Evolutionary conservation across 2,113 vertebrate species (phyloP), one percentile per base, ranked within the genome.

Genomic region (Sinocyclocheilus anshuiensis): DNA sequence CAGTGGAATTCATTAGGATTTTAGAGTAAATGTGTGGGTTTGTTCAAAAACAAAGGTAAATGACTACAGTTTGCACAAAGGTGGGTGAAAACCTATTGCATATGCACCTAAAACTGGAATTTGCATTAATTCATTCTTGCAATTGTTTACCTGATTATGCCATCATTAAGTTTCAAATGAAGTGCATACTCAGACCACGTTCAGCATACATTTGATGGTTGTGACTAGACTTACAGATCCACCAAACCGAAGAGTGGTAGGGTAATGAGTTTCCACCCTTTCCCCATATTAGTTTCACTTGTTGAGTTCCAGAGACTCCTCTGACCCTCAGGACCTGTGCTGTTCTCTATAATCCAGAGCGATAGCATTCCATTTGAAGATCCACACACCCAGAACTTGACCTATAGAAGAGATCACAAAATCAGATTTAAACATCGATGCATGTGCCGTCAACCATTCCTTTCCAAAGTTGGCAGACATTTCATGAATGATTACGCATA

Each of bases 351-450:
- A 71, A 98, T 89, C 93, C 95, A 92, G 89, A 99, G 89, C 61
- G 97, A 98, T 29, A 99, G 87, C 1, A 95, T 95, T 90, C 95
- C 96, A 85, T 91, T 94, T 86, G 97, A 92, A 26, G 88, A 86
- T 57, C 96, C 97, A 84, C 98, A 97, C 90, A 97, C 93, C 84
- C 96, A 95, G 94, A 99, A 96, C 29, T 95, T 95, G 57, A 99
- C 94, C 98, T 99, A 91, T 63, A 87, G 88, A 78, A 80, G 72
- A 42, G 57, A 84, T 18, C 12, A 77, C 6, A 81, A n/a, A 81
- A 55, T 79, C 50, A 75, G 39, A 48, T 12, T 39, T 59, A 33
- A 77, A n/a, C 22, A 67, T n/a, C 10, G 22, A 61, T 20, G 18
- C 55, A 9, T 22, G 55, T 22, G 55, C 55, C 7, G 8, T 61